phyloP scores from a whole-genome alignment of 2,113 vertebrate species.

The Platichthys flesus region DNA sequence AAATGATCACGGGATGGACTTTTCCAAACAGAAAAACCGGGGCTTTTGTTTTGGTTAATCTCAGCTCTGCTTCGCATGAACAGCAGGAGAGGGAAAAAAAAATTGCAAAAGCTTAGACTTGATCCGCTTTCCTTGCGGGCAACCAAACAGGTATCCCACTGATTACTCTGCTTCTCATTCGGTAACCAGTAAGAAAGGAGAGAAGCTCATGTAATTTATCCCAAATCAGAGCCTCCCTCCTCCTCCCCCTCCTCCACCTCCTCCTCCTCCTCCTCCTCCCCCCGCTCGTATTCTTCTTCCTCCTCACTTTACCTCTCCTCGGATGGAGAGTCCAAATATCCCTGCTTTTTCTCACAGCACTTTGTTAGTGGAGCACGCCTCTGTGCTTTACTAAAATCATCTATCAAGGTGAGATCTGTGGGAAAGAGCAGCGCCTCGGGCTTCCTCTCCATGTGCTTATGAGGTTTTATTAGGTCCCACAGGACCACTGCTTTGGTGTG shows the following conservation, averaged over 20 bases:
- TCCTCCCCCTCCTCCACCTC: conserved; percentile 42
- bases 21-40: conserved; percentile 32
- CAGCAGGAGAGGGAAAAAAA: conserved; percentile 9
- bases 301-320: conserved; percentile 55
- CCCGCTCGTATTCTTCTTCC: not conserved
- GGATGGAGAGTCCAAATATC: conserved; percentile 64
- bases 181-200: conserved; percentile 52
- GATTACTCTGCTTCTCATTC: conserved; percentile 56
- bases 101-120: not conserved
- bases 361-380: conserved; percentile 76
- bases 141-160: conserved; percentile 57
- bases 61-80: conserved; percentile 33
- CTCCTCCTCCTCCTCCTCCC: conserved; percentile 48
- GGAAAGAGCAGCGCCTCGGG: conserved; percentile 74
- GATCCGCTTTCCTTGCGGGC: conserved; percentile 42
- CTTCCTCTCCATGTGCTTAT: conserved; percentile 74
- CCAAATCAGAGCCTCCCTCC: conserved; percentile 53
- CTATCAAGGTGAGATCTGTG: conserved; percentile 79
- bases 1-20: conserved; percentile 33
- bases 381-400: conserved; percentile 75
- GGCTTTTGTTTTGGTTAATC: conserved; percentile 41
- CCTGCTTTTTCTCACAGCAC: conserved; percentile 57
- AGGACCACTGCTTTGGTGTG: conserved; percentile 72
- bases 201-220: conserved; percentile 64
- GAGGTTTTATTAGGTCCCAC: conserved; percentile 77